These are phyloP conservation scores for Arothron firmamentum DNA, from an alignment of 2,113 vertebrate species.

Conservation along the genomic window DNA sequence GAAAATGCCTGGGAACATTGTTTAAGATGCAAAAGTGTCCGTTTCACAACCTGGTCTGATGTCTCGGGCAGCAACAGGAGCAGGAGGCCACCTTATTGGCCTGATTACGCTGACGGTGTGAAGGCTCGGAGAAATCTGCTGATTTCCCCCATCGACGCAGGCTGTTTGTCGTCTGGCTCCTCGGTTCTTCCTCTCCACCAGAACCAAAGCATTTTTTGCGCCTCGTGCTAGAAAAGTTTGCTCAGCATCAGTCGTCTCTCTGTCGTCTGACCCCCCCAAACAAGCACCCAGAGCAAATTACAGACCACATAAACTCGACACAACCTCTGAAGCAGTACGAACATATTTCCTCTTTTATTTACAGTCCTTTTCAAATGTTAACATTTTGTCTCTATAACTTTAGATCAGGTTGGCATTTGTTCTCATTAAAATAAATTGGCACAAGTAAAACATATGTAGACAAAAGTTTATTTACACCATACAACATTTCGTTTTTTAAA, in stretches of 20 bases:
- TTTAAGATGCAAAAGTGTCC: too few relatives aligned
- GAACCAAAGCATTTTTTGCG: too few relatives aligned
- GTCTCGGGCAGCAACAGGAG: too few relatives aligned
- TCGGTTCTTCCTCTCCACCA: too few relatives aligned
- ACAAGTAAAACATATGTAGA: conserved; percentile 99
- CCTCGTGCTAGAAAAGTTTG: too few relatives aligned
- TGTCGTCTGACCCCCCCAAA: background rate
- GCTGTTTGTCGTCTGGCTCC: too few relatives aligned
- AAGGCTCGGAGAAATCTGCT: too few relatives aligned
- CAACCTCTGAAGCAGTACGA: conserved; percentile 80
- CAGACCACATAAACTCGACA: conserved; percentile 74
- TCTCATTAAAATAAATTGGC: conserved; percentile 93
- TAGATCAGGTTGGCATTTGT: conserved; percentile 78
- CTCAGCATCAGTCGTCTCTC: background rate
- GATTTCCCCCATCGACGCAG: too few relatives aligned
- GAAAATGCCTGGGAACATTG: too few relatives aligned
- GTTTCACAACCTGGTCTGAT: too few relatives aligned
- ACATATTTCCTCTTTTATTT: conserved; percentile 88
- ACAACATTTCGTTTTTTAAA: conserved; percentile 99
- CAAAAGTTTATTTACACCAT: conserved; percentile 99
- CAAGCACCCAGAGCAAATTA: conserved; percentile 32
- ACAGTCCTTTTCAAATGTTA: conserved; percentile 84
- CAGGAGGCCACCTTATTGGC: too few relatives aligned
- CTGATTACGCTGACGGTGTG: too few relatives aligned
- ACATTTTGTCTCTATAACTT: conserved; percentile 80